Conservation (phyloP, 64 coral and sea anemone genomes). For the Orbicella faveolata region DNA sequence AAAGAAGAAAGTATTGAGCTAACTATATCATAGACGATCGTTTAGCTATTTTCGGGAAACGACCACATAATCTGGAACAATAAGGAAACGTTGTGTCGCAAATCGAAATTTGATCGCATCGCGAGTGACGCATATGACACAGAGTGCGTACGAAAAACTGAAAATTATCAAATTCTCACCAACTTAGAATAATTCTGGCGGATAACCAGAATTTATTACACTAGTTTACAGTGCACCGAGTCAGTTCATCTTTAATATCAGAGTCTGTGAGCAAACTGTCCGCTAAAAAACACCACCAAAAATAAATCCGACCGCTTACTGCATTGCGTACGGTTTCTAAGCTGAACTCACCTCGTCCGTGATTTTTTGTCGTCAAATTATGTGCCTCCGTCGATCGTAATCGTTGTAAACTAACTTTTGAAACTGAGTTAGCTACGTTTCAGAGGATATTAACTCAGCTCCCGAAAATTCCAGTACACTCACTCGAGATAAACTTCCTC, state of each 20-base stretch:
- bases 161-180: background rate
- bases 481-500: background rate
- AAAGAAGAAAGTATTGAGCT: background rate
- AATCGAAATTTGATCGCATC: background rate
- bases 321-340: background rate
- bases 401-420: background rate
- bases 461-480: constrained; percentile 24
- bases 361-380: background rate
- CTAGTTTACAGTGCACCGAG: background rate
- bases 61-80: background rate
- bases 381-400: background rate
- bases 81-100: background rate
- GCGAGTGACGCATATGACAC: background rate
- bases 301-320: background rate
- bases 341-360: background rate
- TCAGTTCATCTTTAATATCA: background rate
- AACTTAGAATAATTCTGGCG: background rate
- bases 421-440: too few species aligned
- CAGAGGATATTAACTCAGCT: background rate
- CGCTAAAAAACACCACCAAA: background rate
- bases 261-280: background rate
- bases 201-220: background rate
- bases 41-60: background rate
- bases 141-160: background rate
- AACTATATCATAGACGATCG: background rate